A percentile compares a stretch with the other conserved stretches of the same genome.
Conservation (phyloP, 2,888 invertebrate genomes). For the Drosophila tanythrix region DNA sequence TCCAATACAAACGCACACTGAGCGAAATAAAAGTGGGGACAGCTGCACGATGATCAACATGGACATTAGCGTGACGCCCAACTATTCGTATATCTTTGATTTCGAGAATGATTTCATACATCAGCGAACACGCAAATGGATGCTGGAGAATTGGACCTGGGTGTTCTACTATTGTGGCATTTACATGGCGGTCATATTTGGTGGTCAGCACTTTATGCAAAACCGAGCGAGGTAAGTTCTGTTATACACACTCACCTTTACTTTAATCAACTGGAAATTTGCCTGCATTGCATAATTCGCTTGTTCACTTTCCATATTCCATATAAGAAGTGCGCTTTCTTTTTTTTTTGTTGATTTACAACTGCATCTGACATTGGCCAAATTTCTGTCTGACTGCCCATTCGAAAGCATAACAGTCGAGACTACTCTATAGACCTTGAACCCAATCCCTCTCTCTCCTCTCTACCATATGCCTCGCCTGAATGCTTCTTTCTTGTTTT, state of each 20-base stretch:
- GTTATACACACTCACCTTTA: neutral
- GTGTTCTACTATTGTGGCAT: conserved; percentile 94
- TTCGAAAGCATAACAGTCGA: conserved; percentile 10
- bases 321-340: neutral
- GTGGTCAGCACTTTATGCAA: conserved; percentile 97
- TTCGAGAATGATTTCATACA: conserved; percentile 98
- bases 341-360: neutral
- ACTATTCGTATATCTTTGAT: conserved; percentile 97
- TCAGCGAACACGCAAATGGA: conserved; percentile 95
- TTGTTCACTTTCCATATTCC: conserved; percentile 4
- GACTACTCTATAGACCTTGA: conserved; percentile 34
- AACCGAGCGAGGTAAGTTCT: conserved; percentile 90
- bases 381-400: conserved; percentile 5
- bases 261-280: conserved; percentile 25
- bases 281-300: conserved; percentile 53
- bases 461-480: neutral
- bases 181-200: conserved; percentile 97
- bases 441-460: conserved; percentile 18
- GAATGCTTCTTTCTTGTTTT: conserved; percentile 1
- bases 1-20: conserved; percentile 2
- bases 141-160: conserved; percentile 98
- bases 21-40: neutral
- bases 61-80: conserved; percentile 89
- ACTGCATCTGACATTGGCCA: conserved; percentile 38
- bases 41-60: conserved; percentile 84